A percentile compares a stretch with the other conserved stretches of the same genome.
Conservation (phyloP, 2,113 vertebrate genomes). For the Paracanthobrama guichenoti region DNA sequence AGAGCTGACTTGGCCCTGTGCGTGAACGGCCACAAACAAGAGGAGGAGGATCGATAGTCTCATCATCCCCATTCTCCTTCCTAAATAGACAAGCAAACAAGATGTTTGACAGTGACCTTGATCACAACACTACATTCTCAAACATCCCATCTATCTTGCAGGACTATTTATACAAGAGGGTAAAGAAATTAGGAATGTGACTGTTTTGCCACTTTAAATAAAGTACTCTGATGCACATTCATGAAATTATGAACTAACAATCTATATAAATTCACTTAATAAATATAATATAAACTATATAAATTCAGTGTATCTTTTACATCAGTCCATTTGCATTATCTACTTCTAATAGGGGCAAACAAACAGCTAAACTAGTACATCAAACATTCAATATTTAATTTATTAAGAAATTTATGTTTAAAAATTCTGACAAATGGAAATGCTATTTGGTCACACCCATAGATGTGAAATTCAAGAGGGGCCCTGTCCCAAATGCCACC, state of each 20-base stretch:
- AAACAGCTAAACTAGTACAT: not conserved
- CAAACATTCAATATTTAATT: not conserved
- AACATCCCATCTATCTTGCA: not conserved
- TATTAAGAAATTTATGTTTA: not conserved
- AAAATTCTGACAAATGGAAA: not conserved
- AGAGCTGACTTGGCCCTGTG: slow-evolving; percentile 53
- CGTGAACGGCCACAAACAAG: slow-evolving; percentile 63
- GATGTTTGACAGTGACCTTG: not conserved
- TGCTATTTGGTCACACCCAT: not conserved
- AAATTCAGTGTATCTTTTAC: not conserved
- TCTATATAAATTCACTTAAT: not conserved
- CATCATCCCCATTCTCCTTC: slow-evolving; percentile 68
- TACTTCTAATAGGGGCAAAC: not conserved
- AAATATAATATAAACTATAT: not conserved
- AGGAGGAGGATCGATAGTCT: slow-evolving; percentile 58
- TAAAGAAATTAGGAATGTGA: not conserved
- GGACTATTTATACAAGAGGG: too few species aligned
- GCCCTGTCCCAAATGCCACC: too few species aligned
- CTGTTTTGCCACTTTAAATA: not conserved
- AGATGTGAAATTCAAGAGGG: not conserved
- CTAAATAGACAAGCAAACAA: slow-evolving; percentile 40
- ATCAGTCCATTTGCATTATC: not conserved
- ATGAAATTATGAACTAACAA: not conserved
- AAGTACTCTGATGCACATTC: not conserved
- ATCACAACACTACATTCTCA: not conserved